phyloP scores from a whole-genome alignment of 2,888 invertebrate genomes.

The Microplitis deprimator region DNA sequence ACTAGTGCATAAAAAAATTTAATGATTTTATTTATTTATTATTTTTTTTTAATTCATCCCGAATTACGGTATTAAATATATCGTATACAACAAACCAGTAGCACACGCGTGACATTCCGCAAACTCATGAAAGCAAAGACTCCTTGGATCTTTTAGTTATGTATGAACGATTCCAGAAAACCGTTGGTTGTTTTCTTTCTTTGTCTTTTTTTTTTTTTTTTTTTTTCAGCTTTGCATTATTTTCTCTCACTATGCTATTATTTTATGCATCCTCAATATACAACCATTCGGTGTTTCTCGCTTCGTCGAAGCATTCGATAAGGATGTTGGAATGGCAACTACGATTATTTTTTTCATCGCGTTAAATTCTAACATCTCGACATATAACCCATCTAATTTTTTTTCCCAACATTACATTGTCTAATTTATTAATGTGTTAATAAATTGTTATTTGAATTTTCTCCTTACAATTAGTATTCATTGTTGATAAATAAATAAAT shows the following conservation, averaged over 20 bases:
- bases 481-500: neutral
- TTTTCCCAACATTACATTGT: neutral
- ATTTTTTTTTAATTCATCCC: neutral
- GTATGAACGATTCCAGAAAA: constrained; percentile 43
- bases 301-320: constrained; percentile 42
- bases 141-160: constrained; percentile 50
- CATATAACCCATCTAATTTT: neutral
- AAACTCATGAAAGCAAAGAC: constrained; percentile 45
- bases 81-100: constrained; percentile 27
- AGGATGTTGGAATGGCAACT: constrained; percentile 39
- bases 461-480: neutral
- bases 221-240: constrained; percentile 30
- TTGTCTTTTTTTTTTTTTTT: constrained; percentile 30
- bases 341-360: neutral
- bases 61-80: constrained; percentile 4
- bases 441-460: neutral
- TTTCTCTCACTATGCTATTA: constrained; percentile 6
- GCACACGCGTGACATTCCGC: constrained; percentile 52
- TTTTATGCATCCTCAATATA: constrained; percentile 14
- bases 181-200: constrained; percentile 34
- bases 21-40: no score
- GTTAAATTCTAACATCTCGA: neutral
- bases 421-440: neutral
- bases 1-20: no score
- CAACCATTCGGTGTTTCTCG: constrained; percentile 24